A percentile compares a stretch with the other conserved stretches of the same genome.
phyloP scores from a whole-genome alignment of 2,113 vertebrate species.

The Sturnira hondurensis region DNA sequence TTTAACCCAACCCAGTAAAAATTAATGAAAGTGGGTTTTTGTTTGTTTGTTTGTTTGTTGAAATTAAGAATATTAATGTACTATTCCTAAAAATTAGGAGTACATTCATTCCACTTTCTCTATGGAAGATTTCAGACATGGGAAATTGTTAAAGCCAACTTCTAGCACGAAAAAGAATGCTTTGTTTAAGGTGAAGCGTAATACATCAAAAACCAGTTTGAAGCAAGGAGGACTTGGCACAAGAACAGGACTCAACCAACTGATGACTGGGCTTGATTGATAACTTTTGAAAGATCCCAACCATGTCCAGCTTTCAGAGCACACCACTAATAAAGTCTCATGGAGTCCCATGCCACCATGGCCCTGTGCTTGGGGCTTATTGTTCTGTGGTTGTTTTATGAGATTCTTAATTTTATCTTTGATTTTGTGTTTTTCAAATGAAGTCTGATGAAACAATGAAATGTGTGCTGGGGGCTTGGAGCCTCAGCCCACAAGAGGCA shows the following conservation, averaged over 20 bases:
- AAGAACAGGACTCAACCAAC: neutral
- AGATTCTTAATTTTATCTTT: neutral
- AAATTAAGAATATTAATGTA: neutral
- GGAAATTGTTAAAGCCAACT: neutral
- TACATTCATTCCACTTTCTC: neutral
- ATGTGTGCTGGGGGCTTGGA: neutral
- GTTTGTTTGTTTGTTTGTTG: neutral
- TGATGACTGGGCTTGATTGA: no score
- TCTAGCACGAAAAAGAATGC: neutral
- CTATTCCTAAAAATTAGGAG: neutral
- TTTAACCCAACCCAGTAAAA: constrained; percentile 6
- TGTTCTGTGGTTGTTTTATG: neutral
- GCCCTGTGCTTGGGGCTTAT: neutral
- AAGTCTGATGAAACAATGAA: neutral
- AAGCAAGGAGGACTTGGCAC: neutral
- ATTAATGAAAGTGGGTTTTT: neutral
- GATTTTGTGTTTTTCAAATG: neutral
- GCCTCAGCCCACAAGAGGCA: neutral
- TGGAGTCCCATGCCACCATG: no score
- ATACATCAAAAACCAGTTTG: neutral
- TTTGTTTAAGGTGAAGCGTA: neutral
- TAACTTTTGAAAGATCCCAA: neutral
- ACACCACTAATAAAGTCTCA: fast-evolving
- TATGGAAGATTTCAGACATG: neutral
- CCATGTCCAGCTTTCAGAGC: neutral